Conservation (phyloP, 2,797 vertebrate species). For the Podarcis lilfordi region DNA sequence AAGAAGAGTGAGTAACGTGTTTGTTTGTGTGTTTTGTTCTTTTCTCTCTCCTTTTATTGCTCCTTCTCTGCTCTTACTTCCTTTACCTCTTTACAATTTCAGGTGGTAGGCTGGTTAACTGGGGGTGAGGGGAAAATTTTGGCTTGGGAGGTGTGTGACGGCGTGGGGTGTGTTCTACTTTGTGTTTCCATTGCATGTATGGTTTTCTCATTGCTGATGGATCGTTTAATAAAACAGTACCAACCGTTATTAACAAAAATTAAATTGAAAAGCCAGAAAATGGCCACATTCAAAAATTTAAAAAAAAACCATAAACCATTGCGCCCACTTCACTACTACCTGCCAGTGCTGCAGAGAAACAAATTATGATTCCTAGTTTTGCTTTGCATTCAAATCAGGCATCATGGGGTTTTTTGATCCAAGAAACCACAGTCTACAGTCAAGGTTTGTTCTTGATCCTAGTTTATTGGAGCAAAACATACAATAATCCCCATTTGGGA, state of each 20-base stretch:
- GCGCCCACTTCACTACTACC: too few relatives aligned
- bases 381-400: too few relatives aligned
- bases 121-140: too few relatives aligned
- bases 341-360: too few relatives aligned
- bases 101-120: neutral
- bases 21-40: neutral
- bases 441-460: too few relatives aligned
- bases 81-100: neutral
- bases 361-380: too few relatives aligned
- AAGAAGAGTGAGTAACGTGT: conserved; percentile 23
- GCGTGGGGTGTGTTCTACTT: neutral
- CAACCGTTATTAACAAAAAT: neutral
- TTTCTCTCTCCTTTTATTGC: neutral
- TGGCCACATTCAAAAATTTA: neutral
- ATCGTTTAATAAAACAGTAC: neutral
- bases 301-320: too few relatives aligned
- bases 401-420: too few relatives aligned
- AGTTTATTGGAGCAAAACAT: too few relatives aligned
- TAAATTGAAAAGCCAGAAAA: neutral
- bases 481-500: too few relatives aligned
- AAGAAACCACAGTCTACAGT: too few relatives aligned
- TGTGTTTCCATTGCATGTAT: neutral
- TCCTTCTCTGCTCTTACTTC: neutral
- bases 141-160: neutral
- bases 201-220: neutral